Evolutionary conservation across 2,888 invertebrate species (phyloP).

Genomic region (Dryococelus australis): DNA sequence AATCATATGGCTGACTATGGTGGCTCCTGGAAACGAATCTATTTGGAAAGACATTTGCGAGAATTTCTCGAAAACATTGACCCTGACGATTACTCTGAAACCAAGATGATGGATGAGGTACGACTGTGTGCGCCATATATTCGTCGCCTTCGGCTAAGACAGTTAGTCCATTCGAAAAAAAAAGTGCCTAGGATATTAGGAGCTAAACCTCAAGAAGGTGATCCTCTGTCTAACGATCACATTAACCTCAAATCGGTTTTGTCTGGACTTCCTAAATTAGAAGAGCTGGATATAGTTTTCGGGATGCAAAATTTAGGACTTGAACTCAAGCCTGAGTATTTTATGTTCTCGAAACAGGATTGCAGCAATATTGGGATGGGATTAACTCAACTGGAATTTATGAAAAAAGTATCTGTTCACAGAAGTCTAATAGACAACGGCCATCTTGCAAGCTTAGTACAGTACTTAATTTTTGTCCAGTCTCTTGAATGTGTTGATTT

Average conservation of each 20-base stretch:
- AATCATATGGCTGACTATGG: conserved; percentile 41
- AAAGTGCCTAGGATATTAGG: neutral
- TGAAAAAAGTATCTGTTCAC: neutral
- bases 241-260: neutral
- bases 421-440: conserved; percentile 19
- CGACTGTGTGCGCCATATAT: conserved; percentile 60
- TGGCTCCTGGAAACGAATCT: conserved; percentile 58
- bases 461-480: neutral
- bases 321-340: conserved; percentile 2
- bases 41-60: conserved; percentile 56
- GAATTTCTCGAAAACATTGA: conserved; percentile 55
- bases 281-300: conserved; percentile 17
- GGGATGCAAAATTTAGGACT: neutral
- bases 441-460: neutral
- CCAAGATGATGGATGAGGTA: conserved; percentile 57
- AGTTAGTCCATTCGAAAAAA: conserved; percentile 55
- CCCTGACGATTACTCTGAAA: conserved; percentile 56
- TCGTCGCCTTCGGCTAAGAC: conserved; percentile 61
- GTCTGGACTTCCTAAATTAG: neutral
- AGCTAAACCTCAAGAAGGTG: conserved; percentile 6
- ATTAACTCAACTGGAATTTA: neutral
- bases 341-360: conserved; percentile 21
- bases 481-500: neutral
- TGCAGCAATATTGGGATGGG: conserved; percentile 20
- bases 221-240: neutral